phyloP scores from a whole-genome alignment of 2,113 vertebrate genomes.

The Limnothrissa miodon region DNA sequence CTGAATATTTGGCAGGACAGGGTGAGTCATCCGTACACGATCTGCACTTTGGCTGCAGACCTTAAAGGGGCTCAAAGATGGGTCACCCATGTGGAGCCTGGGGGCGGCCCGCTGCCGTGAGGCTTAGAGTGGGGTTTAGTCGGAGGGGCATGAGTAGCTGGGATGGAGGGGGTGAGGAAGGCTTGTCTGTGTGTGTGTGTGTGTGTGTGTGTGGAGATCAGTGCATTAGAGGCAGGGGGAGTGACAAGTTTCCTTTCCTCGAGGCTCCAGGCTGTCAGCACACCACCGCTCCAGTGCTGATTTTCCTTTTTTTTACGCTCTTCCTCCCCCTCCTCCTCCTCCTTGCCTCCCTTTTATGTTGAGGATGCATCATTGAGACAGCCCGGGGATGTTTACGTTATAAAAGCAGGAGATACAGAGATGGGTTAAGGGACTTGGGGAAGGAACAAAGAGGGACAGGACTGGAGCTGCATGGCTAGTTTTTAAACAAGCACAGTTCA shows the following conservation, averaged over 20 bases:
- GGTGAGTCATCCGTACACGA: not conserved
- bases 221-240: not conserved
- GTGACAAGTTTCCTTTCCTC: not conserved
- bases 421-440: not conserved
- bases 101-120: not conserved
- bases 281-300: not conserved
- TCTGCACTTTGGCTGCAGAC: not conserved
- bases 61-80: not conserved
- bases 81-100: not conserved
- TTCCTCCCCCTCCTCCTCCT: not conserved
- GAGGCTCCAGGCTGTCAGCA: constrained; percentile 12
- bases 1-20: not conserved
- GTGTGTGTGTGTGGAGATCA: not conserved
- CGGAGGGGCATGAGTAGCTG: not conserved
- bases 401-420: not conserved
- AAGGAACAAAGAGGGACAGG: not conserved
- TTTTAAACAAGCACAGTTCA: not conserved
- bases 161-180: not conserved
- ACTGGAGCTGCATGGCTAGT: constrained; percentile 4
- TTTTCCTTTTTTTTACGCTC: not conserved
- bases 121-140: not conserved
- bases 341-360: constrained; percentile 7
- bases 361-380: constrained; percentile 7
- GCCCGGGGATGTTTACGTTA: constrained; percentile 15
- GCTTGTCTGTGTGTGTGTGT: not conserved